phyloP scores from a whole-genome alignment of 2,113 vertebrate species.

The Hypocryptadius cinnamomeus region DNA sequence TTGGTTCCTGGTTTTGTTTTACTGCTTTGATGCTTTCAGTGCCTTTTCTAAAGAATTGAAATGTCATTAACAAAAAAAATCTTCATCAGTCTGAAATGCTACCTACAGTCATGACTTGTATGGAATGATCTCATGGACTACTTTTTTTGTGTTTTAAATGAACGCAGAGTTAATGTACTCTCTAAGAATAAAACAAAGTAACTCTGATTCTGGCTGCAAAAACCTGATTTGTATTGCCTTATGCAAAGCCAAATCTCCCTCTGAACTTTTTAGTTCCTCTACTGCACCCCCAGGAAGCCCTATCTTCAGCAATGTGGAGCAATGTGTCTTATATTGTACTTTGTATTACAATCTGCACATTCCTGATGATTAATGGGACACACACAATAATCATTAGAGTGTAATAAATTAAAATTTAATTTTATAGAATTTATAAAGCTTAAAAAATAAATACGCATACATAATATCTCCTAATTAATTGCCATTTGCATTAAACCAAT shows the following conservation, averaged over 20 bases:
- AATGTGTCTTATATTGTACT: neutral
- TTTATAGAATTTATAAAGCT: neutral
- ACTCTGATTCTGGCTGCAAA: neutral
- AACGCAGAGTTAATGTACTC: fast-evolving
- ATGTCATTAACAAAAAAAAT: neutral
- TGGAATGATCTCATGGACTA: neutral
- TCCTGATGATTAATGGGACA: neutral
- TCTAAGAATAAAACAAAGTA: neutral
- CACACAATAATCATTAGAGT: neutral
- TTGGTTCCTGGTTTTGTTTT: neutral
- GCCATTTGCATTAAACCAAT: neutral
- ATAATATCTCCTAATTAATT: neutral
- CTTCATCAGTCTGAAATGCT: neutral
- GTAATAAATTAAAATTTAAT: neutral
- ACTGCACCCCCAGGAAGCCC: neutral
- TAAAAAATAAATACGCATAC: neutral
- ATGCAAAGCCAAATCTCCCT: neutral
- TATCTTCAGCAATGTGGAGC: neutral
- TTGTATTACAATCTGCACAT: neutral
- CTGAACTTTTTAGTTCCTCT: neutral
- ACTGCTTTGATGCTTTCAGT: neutral
- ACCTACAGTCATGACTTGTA: neutral
- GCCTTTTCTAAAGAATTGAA: neutral
- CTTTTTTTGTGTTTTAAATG: neutral
- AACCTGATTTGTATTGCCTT: neutral